phyloP scores from a whole-genome alignment of 1,140 invertebrate species.

The Stratiolaelaps scimitus region DNA sequence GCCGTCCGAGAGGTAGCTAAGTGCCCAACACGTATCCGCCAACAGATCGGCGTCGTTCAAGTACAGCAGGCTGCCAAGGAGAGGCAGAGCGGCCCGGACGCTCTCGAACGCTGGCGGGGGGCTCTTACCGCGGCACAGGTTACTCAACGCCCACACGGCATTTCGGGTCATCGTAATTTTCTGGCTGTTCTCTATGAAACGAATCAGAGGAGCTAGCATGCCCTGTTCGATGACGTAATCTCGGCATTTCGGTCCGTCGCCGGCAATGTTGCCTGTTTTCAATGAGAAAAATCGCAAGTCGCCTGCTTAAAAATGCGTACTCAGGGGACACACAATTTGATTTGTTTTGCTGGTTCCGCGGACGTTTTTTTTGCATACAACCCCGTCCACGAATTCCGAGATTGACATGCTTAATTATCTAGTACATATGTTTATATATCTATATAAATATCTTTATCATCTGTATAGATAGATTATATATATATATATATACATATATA shows the following conservation, averaged over 20 bases:
- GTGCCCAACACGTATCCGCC: constrained; percentile 87
- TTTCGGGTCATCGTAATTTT: constrained; percentile 72
- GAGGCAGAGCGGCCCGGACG: constrained; percentile 60
- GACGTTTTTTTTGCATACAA: no score
- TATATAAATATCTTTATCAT: no score
- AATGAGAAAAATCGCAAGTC: background rate
- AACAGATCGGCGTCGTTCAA: constrained; percentile 80
- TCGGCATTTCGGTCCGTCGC: constrained; percentile 80
- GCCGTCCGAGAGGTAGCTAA: constrained; percentile 86
- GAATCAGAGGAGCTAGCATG: constrained; percentile 68
- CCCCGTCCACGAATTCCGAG: no score
- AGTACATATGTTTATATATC: no score
- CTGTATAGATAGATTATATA: background rate
- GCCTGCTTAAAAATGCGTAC: constrained; percentile 7
- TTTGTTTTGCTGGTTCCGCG: no score
- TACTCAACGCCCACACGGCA: constrained; percentile 94
- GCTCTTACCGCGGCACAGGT: constrained; percentile 90
- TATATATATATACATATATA: background rate
- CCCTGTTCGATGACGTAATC: constrained; percentile 75
- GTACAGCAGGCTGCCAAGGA: constrained; percentile 71
- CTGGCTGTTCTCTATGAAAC: constrained; percentile 48
- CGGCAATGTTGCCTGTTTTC: constrained; percentile 71
- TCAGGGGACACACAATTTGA: background rate
- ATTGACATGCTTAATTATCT: no score
- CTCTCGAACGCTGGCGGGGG: constrained; percentile 77